Percentiles rank a stretch among this genome's conserved stretches.
Evolutionary conservation across 1,140 invertebrate genomes (phyloP).

Genomic region (Calliopsis andreniformis): DNA sequence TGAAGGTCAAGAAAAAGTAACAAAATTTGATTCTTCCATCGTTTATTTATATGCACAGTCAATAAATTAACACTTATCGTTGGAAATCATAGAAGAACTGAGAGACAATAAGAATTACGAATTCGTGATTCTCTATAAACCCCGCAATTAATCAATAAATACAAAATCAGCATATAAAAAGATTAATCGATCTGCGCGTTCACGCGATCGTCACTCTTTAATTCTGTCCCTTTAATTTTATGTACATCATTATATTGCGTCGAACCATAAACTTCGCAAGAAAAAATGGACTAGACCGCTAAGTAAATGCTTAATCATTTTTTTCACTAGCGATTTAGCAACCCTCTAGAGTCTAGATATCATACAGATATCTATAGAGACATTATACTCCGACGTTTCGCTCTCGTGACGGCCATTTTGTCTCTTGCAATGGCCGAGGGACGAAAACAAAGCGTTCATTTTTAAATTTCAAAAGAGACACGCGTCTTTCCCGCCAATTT

Average conservation of each 20-base stretch:
- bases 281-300: conserved; percentile 68
- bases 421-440: neutral
- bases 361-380: too few species aligned
- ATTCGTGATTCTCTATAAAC: conserved; percentile 65
- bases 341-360: conserved; percentile 20
- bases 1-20: neutral
- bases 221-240: conserved; percentile 37
- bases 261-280: conserved; percentile 59
- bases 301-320: conserved; percentile 57
- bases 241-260: conserved; percentile 58
- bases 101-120: conserved; percentile 68
- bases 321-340: conserved; percentile 45
- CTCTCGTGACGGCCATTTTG: neutral
- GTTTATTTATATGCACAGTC: conserved; percentile 80
- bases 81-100: conserved; percentile 72
- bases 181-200: conserved; percentile 46
- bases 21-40: conserved; percentile 53
- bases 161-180: conserved; percentile 78
- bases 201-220: conserved; percentile 45
- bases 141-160: conserved; percentile 78
- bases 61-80: conserved; percentile 80
- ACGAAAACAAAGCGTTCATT: conserved; percentile 7
- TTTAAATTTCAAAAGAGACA: neutral
- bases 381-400: conserved; percentile 11
- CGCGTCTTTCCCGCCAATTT: neutral